These are phyloP conservation scores for Eubasilissa regina DNA, from an alignment of 1,140 invertebrate genomes.

Conservation along the genomic window DNA sequence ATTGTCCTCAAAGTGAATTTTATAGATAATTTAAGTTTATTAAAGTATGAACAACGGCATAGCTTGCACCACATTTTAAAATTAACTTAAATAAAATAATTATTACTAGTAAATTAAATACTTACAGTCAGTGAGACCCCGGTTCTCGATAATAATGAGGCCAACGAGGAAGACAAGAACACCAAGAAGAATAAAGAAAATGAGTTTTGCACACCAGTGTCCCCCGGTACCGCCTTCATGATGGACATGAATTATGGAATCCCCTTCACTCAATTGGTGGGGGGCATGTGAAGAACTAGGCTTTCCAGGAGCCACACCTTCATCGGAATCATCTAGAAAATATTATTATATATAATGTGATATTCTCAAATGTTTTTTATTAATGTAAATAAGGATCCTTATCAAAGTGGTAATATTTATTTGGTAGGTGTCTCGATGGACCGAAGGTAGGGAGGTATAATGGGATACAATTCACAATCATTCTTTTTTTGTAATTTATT, in stretches of 20 bases:
- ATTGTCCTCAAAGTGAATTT: no score
- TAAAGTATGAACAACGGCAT: no score
- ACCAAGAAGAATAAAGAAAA: constrained; percentile 83
- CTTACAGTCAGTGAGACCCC: constrained; percentile 84
- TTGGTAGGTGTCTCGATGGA: no score
- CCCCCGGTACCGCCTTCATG: constrained; percentile 83
- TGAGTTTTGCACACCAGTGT: constrained; percentile 85
- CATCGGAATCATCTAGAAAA: constrained; percentile 60
- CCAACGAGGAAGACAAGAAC: constrained; percentile 81
- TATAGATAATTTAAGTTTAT: no score
- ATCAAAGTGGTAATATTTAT: no score
- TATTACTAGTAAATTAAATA: constrained; percentile 52
- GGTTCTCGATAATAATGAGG: constrained; percentile 84
- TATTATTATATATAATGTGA: background rate
- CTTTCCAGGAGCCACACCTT: constrained; percentile 50
- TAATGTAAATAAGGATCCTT: no score
- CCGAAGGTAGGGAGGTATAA: no score
- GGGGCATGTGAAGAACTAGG: constrained; percentile 31
- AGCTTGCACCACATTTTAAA: no score
- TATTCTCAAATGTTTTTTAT: no score
- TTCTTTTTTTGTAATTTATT: no score
- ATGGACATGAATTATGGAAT: constrained; percentile 82
- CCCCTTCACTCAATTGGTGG: constrained; percentile 70
- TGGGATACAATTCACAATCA: no score
- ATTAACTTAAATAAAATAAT: background rate